Base-by-base conservation (phyloP, 2,113 vertebrate genomes). In the Potamarius usumacintae region DNA sequence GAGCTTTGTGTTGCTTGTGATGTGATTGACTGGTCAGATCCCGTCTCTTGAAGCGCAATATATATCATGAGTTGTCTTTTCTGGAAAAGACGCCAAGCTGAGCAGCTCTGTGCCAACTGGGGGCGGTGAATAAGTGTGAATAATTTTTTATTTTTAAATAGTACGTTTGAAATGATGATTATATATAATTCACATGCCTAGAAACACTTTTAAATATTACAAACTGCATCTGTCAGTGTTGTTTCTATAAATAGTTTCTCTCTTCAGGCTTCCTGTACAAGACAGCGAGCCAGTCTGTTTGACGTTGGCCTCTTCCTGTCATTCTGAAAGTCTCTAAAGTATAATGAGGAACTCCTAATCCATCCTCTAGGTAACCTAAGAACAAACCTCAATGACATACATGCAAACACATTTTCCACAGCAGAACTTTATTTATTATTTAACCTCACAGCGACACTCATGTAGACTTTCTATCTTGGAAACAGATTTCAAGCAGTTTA, bases 241-340 rank as follows among this genome's bases (percentile, higher is more conserved):
- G 27, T 20, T 60, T 60, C 27, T 81, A 60, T 60, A 60, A 81
- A 80, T 80, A 58, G 12, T 42, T n/a, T 85, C 57, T 57, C 34
- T 85, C n/a, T 85, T 71, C 65, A 81, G 6, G 27, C 60, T 58
- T 87, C 85, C 85, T 87, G 65, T 82, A 27, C 14, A 9, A 62
- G 55, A 76, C 8, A 82, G 85, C 42, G 27, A 62, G 78, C 8
- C 85, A 69, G 85, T 80, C 85, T 50, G 78, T 14, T 60, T 9
- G 65, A 74, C 53, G 25, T 15, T 69, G 79, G 63, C 55, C 65
- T 60, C 79, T 82, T 82, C 85, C 85, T 74, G 65, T 52, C 67
- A 14, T 60, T 48, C 78, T 62, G 34, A 25, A 57, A 82, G 30
- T 27, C 62, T 53, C 82, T 86, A 81, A 86, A 86, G 50, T 78